A percentile compares a stretch with the other conserved stretches of the same genome.
These are phyloP conservation scores for Neostethus bicornis DNA, from an alignment of 2,797 vertebrate genomes.

Conservation along the genomic window DNA sequence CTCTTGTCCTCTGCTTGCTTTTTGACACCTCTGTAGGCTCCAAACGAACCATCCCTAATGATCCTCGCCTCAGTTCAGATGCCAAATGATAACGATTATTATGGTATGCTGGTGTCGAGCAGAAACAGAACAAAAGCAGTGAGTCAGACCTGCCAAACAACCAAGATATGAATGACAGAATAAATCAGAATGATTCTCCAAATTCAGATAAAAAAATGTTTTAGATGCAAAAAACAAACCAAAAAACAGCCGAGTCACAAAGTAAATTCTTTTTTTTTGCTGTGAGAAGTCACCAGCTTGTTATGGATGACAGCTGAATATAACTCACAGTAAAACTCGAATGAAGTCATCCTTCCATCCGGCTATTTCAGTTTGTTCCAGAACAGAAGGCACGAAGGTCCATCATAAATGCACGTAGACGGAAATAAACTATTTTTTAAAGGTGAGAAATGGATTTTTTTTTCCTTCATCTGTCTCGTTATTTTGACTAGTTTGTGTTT, in stretches of 20 bases:
- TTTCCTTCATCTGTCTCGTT: too few species aligned
- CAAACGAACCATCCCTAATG: not conserved
- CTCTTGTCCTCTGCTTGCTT: not conserved
- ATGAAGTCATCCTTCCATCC: too few species aligned
- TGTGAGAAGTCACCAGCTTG: not conserved
- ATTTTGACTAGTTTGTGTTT: too few species aligned
- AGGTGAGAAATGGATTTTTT: too few species aligned
- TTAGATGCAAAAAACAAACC: not conserved
- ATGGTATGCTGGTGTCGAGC: not conserved
- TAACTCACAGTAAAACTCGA: not conserved
- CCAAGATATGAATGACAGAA: slow-evolving; percentile 12
- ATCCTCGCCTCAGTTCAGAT: slow-evolving; percentile 1
- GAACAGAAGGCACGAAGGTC: too few species aligned
- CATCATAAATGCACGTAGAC: too few species aligned
- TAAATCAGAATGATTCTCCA: slow-evolving; percentile 8
- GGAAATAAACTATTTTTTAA: too few species aligned
- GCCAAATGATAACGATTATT: not conserved
- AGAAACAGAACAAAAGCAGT: slow-evolving; percentile 12
- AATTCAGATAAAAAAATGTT: slow-evolving; percentile 3
- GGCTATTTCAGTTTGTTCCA: too few species aligned
- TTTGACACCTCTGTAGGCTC: not conserved
- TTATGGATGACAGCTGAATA: slow-evolving; percentile 1
- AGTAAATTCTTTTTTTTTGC: not conserved
- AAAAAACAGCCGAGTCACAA: not conserved
- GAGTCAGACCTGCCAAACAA: not conserved